phyloP scores from a whole-genome alignment of 2,888 invertebrate species.

The Tenthredo scrophulariae region DNA sequence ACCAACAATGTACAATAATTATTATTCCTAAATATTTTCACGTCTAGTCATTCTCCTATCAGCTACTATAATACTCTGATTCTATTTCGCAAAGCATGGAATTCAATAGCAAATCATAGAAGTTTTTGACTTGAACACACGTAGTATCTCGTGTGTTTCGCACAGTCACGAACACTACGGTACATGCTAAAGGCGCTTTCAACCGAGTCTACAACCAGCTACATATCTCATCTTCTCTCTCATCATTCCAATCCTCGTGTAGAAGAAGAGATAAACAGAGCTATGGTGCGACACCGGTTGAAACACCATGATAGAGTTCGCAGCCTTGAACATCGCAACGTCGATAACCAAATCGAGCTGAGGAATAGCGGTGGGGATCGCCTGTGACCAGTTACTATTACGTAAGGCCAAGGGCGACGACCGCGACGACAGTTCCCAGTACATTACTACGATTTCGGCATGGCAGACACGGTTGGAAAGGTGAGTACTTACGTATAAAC shows the following conservation, averaged over 20 bases:
- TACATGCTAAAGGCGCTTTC: neutral
- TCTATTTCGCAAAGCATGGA: neutral
- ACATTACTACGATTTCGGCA: slow-evolving; percentile 53
- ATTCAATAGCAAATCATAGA: neutral
- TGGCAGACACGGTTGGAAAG: slow-evolving; percentile 70
- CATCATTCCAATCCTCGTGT: neutral
- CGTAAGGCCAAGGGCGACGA: neutral
- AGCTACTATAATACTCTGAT: neutral
- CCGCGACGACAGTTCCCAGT: neutral
- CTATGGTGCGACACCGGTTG: neutral
- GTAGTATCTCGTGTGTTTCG: neutral
- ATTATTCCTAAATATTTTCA: neutral
- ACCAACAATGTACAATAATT: neutral
- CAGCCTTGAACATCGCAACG: neutral
- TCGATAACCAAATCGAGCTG: neutral
- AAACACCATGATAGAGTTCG: neutral
- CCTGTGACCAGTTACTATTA: neutral
- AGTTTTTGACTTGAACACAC: neutral
- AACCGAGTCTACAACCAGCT: neutral
- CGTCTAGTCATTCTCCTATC: neutral
- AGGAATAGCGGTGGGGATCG: neutral
- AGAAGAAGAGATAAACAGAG: neutral
- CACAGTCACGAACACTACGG: neutral
- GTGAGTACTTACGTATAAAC: slow-evolving; percentile 59
- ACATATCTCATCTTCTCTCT: neutral